Evolutionary conservation across 1,140 invertebrate genomes (phyloP).

Genomic region (Notospermus geniculatus): DNA sequence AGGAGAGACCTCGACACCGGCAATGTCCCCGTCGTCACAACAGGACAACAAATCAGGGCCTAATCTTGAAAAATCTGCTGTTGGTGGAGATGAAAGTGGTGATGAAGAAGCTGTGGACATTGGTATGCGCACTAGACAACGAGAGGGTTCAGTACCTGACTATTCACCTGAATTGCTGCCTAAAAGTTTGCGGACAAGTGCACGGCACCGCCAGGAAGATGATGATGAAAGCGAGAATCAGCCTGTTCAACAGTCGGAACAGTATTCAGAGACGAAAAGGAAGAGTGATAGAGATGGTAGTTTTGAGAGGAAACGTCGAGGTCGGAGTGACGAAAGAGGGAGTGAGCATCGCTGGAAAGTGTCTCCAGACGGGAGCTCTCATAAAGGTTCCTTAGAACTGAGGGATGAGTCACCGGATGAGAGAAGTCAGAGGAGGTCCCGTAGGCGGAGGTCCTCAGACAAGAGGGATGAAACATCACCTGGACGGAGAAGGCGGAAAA

Average conservation of each 20-base stretch:
- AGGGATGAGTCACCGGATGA: constrained; percentile 7
- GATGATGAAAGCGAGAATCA: constrained; percentile 14
- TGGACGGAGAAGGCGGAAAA: too few relatives aligned
- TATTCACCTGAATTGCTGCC: not conserved
- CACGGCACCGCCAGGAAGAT: constrained; percentile 2
- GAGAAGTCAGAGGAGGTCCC: constrained; percentile 7
- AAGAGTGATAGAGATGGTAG: constrained; percentile 8
- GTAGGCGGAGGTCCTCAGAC: not conserved
- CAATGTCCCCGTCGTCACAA: too few relatives aligned
- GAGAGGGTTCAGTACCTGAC: too few relatives aligned
- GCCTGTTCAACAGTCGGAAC: not conserved
- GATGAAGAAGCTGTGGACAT: too few relatives aligned
- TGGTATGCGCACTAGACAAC: too few relatives aligned
- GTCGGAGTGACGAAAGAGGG: constrained; percentile 1
- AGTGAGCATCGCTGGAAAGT: constrained; percentile 6
- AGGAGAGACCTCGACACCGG: too few relatives aligned
- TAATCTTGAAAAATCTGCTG: too few relatives aligned
- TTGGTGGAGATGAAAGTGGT: too few relatives aligned
- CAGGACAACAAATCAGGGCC: too few relatives aligned
- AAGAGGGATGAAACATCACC: too few relatives aligned
- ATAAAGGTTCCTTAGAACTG: not conserved
- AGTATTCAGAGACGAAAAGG: constrained; percentile 14
- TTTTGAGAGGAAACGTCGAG: constrained; percentile 10
- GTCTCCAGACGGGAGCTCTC: not conserved
- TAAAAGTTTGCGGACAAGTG: constrained; percentile 1